These are phyloP conservation scores for Ariolimax columbianus DNA, from an alignment of 2,888 invertebrate species.

Conservation along the genomic window DNA sequence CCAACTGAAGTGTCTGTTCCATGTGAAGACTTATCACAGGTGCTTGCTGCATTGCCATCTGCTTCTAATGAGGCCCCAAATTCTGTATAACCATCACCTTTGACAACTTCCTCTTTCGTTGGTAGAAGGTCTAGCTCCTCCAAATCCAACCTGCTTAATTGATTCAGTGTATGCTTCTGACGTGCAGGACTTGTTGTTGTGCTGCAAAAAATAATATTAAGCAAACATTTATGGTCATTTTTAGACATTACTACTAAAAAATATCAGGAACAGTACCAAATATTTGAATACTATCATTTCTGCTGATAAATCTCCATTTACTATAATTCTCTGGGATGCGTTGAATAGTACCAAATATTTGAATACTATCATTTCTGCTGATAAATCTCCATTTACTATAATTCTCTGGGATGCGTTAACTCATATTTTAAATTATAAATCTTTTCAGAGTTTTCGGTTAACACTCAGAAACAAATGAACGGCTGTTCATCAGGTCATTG, in stretches of 20 bases:
- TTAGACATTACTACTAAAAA: not conserved
- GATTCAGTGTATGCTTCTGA: not conserved
- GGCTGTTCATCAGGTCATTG: too few relatives aligned
- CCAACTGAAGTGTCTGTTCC: conserved; percentile 11
- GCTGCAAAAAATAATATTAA: not conserved
- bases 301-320: too few relatives aligned
- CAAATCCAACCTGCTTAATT: conserved; percentile 44
- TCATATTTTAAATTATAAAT: too few relatives aligned
- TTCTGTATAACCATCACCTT: conserved; percentile 20
- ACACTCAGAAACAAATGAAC: too few relatives aligned
- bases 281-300: too few relatives aligned
- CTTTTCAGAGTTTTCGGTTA: too few relatives aligned
- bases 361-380: too few relatives aligned
- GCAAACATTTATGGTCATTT: not conserved
- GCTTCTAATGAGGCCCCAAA: not conserved
- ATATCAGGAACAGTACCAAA: too few relatives aligned
- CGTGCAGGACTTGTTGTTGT: conserved; percentile 30
- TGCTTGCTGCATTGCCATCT: not conserved
- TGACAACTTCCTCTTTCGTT: conserved; percentile 65
- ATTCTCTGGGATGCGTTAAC: too few relatives aligned
- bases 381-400: too few relatives aligned
- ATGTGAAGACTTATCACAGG: not conserved
- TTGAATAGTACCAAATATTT: too few relatives aligned
- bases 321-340: too few relatives aligned
- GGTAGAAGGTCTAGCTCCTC: conserved; percentile 68